Percentiles rank a stretch among this genome's conserved stretches.
These are phyloP conservation scores for Sparidentex hasta DNA, from an alignment of 2,797 vertebrate species.

Conservation along the genomic window DNA sequence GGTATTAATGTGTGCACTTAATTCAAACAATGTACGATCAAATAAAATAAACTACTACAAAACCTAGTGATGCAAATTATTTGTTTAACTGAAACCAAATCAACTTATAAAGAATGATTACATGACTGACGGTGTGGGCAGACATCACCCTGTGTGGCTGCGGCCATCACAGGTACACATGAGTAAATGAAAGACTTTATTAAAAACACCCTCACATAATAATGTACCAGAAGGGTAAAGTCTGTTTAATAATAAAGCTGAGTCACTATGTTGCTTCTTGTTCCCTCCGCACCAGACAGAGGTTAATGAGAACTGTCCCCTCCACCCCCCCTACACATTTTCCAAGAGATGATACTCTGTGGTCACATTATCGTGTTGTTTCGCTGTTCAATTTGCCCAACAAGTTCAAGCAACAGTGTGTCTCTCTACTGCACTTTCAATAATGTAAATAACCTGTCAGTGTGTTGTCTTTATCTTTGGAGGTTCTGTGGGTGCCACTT, in stretches of 20 bases:
- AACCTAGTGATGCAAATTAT: no score
- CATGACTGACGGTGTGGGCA: no score
- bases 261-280: constrained; percentile 49
- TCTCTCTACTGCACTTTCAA: constrained; percentile 4
- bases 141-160: no score
- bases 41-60: no score
- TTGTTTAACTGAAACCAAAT: no score
- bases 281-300: constrained; percentile 38
- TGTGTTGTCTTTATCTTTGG: constrained; percentile 14
- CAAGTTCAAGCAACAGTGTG: constrained; percentile 20
- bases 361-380: constrained; percentile 55
- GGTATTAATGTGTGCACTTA: no score
- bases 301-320: constrained; percentile 61
- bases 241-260: constrained; percentile 62
- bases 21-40: no score
- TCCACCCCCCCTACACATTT: constrained; percentile 32
- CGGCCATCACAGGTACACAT: constrained; percentile 13
- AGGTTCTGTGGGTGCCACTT: constrained; percentile 22
- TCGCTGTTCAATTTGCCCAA: constrained; percentile 20
- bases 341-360: constrained; percentile 49
- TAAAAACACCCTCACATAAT: constrained; percentile 57
- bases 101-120: no score
- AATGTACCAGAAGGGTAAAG: constrained; percentile 48
- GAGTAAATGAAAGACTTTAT: constrained; percentile 62
- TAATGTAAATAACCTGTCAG: constrained; percentile 27